A percentile compares a stretch with the other conserved stretches of the same genome.
Evolutionary conservation across 2,888 invertebrate genomes (phyloP).

Genomic region (Xiphydria camelus): DNA sequence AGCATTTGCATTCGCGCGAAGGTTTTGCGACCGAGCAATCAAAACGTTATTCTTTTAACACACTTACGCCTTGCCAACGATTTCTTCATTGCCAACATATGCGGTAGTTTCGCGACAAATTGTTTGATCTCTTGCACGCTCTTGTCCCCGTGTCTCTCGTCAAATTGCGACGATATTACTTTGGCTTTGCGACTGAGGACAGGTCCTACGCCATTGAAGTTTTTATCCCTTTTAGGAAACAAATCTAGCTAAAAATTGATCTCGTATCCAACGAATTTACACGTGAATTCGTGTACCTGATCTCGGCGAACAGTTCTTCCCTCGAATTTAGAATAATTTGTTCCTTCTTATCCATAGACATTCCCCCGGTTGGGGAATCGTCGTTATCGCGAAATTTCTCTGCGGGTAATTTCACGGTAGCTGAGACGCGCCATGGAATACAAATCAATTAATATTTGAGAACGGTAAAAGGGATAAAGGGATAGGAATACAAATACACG

Average conservation of each 20-base stretch:
- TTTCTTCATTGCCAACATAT: slow-evolving; percentile 83
- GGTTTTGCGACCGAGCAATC: too few relatives aligned
- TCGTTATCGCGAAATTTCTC: slow-evolving; percentile 78
- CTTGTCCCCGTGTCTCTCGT: slow-evolving; percentile 82
- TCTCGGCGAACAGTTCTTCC: slow-evolving; percentile 85
- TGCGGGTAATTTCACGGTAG: slow-evolving; percentile 81
- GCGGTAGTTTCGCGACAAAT: slow-evolving; percentile 87
- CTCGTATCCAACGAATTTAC: too few relatives aligned
- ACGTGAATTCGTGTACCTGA: slow-evolving; percentile 62
- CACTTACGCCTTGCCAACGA: slow-evolving; percentile 71
- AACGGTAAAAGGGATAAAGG: slow-evolving; percentile 5
- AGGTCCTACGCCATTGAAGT: slow-evolving; percentile 88
- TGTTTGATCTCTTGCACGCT: slow-evolving; percentile 94
- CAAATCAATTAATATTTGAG: neutral
- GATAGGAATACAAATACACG: neutral
- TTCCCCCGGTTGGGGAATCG: slow-evolving; percentile 65
- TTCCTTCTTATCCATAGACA: slow-evolving; percentile 70
- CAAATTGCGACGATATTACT: slow-evolving; percentile 80
- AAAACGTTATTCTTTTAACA: too few relatives aligned
- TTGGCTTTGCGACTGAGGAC: slow-evolving; percentile 85
- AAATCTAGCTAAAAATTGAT: slow-evolving; percentile 9
- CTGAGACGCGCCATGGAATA: slow-evolving; percentile 48
- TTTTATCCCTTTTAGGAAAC: slow-evolving; percentile 72
- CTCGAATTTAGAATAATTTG: slow-evolving; percentile 82
- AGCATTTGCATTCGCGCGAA: too few relatives aligned